phyloP scores from a whole-genome alignment of 2,797 vertebrate species.

The Danionella dracula region DNA sequence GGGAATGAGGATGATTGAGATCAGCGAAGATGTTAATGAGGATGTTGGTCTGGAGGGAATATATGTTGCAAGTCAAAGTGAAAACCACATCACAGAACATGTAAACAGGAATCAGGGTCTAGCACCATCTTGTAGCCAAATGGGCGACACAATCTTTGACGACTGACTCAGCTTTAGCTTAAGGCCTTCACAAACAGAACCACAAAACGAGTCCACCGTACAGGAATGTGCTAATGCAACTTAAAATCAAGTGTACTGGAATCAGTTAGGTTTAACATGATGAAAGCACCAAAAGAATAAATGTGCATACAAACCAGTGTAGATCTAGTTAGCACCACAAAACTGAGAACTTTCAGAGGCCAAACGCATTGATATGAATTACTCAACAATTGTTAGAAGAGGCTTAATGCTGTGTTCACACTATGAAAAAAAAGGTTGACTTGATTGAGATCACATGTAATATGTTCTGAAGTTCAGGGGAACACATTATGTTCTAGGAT shows the following conservation, averaged over 20 bases:
- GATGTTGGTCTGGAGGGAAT: not conserved
- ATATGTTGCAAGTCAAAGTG: not conserved
- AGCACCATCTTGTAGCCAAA: slow-evolving; percentile 59
- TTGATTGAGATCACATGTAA: too few relatives aligned
- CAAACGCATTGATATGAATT: too few relatives aligned
- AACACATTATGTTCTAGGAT: too few relatives aligned
- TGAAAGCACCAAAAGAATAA: slow-evolving; percentile 51
- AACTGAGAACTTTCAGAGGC: slow-evolving; percentile 26
- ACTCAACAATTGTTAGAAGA: too few relatives aligned
- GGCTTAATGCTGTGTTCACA: too few relatives aligned
- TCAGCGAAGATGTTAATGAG: not conserved
- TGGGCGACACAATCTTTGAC: not conserved
- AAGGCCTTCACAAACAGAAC: slow-evolving; percentile 19
- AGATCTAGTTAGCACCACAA: slow-evolving; percentile 47
- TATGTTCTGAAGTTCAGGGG: too few relatives aligned
- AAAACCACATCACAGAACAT: not conserved
- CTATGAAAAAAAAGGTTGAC: too few relatives aligned
- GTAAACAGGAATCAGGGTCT: slow-evolving; percentile 30
- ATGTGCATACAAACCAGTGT: slow-evolving; percentile 30
- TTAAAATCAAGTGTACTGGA: slow-evolving; percentile 42
- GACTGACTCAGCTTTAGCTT: slow-evolving; percentile 9
- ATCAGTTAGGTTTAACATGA: slow-evolving; percentile 42
- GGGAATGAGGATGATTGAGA: not conserved
- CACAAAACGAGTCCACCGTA: not conserved
- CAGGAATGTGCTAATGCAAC: too few relatives aligned